Evolutionary conservation across 1,140 invertebrate genomes (phyloP), one percentile per base, ranked within the genome.

Genomic region (Aphelinus atriplicis): DNA sequence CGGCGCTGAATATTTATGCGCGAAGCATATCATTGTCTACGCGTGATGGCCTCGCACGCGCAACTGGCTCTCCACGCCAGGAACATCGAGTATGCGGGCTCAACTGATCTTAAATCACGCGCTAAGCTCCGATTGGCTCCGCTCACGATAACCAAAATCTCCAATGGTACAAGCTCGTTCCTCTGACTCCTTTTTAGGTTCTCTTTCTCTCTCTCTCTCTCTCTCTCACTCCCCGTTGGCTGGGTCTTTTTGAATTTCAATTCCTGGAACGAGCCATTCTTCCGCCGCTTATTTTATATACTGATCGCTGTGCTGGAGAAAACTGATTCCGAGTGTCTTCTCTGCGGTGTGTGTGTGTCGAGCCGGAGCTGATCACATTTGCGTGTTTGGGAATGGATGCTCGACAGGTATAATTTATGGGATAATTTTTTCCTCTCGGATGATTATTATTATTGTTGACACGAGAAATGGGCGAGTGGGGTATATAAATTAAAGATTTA

Each of bases 1-100:
- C 82, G 81, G 80, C 80, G 81, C 82, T 86, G 86, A 87, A 87
- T 87, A 87, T 87, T 87, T 87, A 87, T 86, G 85, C 82, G 78
- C 76, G 79, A 79, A 83, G 82, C 83, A 85, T 26, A 26, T 86
- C 85, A 85, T 84, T 81, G 82, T 86, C 84, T 83, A 82, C 26
- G 26, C 26, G 26, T 26, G 26, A 26, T 67, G 72, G 58, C 26
- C 58, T 63, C 55, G 61, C 58, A 72, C 72, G 72, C 64, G 66
- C 76, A 79, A 77, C 74, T 78, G 78, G 75, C 77, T 75, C 62
- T 26, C 26, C 26, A 26, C 26, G 0, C 26, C 26, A 26, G 26
- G 26, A 26, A 26, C 26, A 26, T 26, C 26, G 26, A 75, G 73
- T 76, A 76, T 78, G 80, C 65, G 47, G 43, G 80, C 76, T 71